These are phyloP conservation scores for Himalopsyche phryganea DNA, from an alignment of 1,140 invertebrate genomes.

Conservation along the genomic window DNA sequence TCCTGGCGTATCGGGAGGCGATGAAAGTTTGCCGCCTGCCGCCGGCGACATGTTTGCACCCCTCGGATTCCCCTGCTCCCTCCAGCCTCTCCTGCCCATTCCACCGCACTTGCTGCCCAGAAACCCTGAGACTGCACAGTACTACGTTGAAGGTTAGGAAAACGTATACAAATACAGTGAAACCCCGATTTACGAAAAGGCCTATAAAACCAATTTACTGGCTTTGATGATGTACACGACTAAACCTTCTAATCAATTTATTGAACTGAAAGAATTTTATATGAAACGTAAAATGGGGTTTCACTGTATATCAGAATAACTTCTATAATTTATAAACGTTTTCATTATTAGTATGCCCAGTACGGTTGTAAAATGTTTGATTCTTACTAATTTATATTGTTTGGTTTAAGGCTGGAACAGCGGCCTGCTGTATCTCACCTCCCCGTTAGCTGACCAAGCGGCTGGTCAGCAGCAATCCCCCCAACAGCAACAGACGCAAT, in stretches of 20 bases:
- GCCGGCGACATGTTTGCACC: constrained; percentile 20
- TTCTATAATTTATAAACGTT: no score
- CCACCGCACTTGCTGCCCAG: constrained; percentile 26
- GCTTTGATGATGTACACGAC: no score
- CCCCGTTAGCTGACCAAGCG: constrained; percentile 19
- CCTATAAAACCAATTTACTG: no score
- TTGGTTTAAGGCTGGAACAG: constrained; percentile 26
- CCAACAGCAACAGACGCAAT: constrained; percentile 40
- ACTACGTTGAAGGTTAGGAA: constrained; percentile 29
- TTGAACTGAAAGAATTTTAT: no score
- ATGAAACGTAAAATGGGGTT: no score
- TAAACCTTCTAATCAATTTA: no score
- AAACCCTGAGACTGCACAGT: constrained; percentile 28
- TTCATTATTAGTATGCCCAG: no score
- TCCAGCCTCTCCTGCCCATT: constrained; percentile 29
- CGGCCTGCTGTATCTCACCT: constrained; percentile 20
- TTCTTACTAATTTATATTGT: no score
- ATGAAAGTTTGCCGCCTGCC: constrained; percentile 6
- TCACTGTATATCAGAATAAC: no score
- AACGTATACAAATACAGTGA: no score
- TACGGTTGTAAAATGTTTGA: no score
- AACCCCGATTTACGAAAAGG: no score
- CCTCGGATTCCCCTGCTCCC: constrained; percentile 25
- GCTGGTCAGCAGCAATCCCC: constrained; percentile 29
- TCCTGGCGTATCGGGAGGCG: constrained; percentile 6